Base-by-base conservation (phyloP, 2,888 invertebrate species). In the Trichopria drosophilae region DNA sequence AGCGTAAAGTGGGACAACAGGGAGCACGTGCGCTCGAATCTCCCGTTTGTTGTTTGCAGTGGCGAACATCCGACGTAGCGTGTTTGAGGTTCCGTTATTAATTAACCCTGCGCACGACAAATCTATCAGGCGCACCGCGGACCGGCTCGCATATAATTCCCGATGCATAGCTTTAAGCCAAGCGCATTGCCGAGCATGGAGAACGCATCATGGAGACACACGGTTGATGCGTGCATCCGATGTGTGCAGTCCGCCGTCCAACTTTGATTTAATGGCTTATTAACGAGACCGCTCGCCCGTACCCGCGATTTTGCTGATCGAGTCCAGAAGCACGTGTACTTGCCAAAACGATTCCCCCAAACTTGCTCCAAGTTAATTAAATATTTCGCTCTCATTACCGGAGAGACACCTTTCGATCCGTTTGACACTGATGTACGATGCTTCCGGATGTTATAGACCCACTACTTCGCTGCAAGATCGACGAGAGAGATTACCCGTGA, bases 211-310 rank as follows among this genome's bases (percentile, higher is more conserved):
- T n/a, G n/a, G n/a, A n/a, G n/a, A n/a, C n/a, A n/a, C n/a, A n/a
- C 55, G 50, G 35, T 28, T 15, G 32, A 10, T 53, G 57, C 56
- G 56, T 68, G 68, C 64, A 63, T 65, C 62, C 65, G 68, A 68
- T 67, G 65, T 65, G 65, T 62, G 62, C 63, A 63, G 55, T 59
- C 63, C 59, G 60, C 60, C 59, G 58, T 65, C 55, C 63, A 61
- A 61, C 64, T 67, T 68, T 68, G 68, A 67, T 68, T 67, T 68
- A 68, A 67, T 67, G 63, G 63, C 66, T 66, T 66, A 68, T 67
- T 67, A 67, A 65, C 64, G 63, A 53, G 65, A 60, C 60, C 60
- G 63, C 57, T 62, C 63, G 58, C 49, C 54, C 59, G 53, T 56
- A 60, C 18, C 19, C 37, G 36, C 35, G 26, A 35, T 61, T 61